These are phyloP conservation scores for Agraylea sexmaculata DNA, from an alignment of 1,140 invertebrate genomes.

Conservation along the genomic window DNA sequence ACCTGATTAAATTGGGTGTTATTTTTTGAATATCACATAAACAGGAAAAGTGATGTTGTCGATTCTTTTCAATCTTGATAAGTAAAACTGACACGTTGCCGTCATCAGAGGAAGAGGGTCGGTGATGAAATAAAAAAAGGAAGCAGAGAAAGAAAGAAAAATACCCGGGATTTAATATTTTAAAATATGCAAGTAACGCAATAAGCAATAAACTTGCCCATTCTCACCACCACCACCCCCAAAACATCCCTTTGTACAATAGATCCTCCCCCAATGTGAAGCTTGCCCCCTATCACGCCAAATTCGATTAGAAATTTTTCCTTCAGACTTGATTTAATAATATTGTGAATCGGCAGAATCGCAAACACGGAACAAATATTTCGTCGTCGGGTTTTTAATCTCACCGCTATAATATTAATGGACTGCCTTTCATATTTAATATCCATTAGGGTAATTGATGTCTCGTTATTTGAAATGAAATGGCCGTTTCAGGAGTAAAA, in stretches of 20 bases:
- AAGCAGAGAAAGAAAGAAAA: slow-evolving; percentile 6
- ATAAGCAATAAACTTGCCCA: slow-evolving; percentile 19
- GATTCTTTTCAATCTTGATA: slow-evolving; percentile 14
- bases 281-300: slow-evolving; percentile 13
- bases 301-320: slow-evolving; percentile 20
- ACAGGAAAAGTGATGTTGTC: slow-evolving; percentile 5
- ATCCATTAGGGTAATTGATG: no score
- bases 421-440: no score
- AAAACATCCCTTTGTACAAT: no score
- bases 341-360: slow-evolving; percentile 17
- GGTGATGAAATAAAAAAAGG: slow-evolving; percentile 1
- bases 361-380: no score
- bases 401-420: no score
- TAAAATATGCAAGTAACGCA: slow-evolving; percentile 21
- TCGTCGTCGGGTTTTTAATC: no score
- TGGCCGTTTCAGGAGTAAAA: no score
- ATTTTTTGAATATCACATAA: no score
- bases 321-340: slow-evolving; percentile 18
- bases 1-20: no score
- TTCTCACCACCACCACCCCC: slow-evolving; percentile 4
- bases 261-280: no score
- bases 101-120: neutral
- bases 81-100: slow-evolving; percentile 15
- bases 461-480: no score
- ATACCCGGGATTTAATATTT: slow-evolving; percentile 18